Evolutionary conservation across 2,888 invertebrate species (phyloP).

Genomic region (Rugalucina vietnamica): DNA sequence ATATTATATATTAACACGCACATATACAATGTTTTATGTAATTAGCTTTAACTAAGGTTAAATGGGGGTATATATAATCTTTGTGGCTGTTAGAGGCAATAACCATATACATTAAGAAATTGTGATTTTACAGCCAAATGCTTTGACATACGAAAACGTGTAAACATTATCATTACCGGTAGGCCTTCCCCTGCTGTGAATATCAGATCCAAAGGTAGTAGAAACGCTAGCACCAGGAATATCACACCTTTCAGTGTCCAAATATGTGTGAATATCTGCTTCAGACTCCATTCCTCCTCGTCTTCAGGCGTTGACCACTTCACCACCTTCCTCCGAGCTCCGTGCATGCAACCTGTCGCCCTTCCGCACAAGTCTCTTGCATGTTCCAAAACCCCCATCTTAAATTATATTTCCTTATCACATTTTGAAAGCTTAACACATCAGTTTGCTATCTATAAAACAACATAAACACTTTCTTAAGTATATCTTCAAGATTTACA

Average conservation of each 20-base stretch:
- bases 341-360: background rate
- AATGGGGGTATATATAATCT: too few relatives aligned
- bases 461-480: background rate
- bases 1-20: too few relatives aligned
- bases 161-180: too few relatives aligned
- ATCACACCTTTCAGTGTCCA: background rate
- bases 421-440: background rate
- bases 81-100: too few relatives aligned
- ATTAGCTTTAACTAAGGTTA: too few relatives aligned
- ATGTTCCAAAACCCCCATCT: background rate
- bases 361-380: background rate
- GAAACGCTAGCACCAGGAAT: background rate
- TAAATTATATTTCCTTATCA: background rate
- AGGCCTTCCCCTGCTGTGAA: background rate
- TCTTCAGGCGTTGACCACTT: background rate
- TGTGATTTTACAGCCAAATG: too few relatives aligned
- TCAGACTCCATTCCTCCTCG: background rate
- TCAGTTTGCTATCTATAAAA: background rate
- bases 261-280: background rate
- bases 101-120: too few relatives aligned
- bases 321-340: background rate
- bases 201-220: background rate
- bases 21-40: too few relatives aligned
- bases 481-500: background rate
- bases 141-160: too few relatives aligned